Percentiles rank a stretch among this genome's conserved stretches.
Evolutionary conservation across 2,888 invertebrate species (phyloP).

Genomic region (Leptura quadrifasciata): DNA sequence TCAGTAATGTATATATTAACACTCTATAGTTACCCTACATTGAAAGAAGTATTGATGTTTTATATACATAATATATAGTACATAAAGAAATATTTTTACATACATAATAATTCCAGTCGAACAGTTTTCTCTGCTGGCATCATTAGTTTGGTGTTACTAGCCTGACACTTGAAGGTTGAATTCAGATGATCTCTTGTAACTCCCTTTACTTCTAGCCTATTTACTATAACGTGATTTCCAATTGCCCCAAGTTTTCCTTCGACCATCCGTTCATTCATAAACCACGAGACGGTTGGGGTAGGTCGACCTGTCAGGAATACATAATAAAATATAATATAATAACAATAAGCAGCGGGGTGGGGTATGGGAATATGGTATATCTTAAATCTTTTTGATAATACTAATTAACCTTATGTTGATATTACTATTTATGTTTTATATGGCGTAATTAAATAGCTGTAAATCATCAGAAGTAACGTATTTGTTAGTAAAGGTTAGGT

Average conservation of each 20-base stretch:
- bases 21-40: too few relatives aligned
- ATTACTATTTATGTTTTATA: too few relatives aligned
- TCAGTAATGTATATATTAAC: background rate
- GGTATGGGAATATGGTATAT: too few relatives aligned
- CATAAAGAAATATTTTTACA: conserved; percentile 73
- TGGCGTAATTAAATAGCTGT: too few relatives aligned
- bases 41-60: too few relatives aligned
- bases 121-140: conserved; percentile 89
- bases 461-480: too few relatives aligned
- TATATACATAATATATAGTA: conserved; percentile 26
- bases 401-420: too few relatives aligned
- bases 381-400: too few relatives aligned
- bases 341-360: too few relatives aligned
- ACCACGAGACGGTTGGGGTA: conserved; percentile 90
- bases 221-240: conserved; percentile 86
- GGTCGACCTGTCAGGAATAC: conserved; percentile 81
- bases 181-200: conserved; percentile 86
- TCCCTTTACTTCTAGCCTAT: conserved; percentile 84
- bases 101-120: conserved; percentile 88
- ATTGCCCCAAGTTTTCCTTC: conserved; percentile 83
- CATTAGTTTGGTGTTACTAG: conserved; percentile 90
- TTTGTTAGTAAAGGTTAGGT: too few relatives aligned
- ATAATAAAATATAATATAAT: background rate
- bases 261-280: conserved; percentile 82
- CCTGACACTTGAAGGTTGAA: conserved; percentile 91